phyloP scores from a whole-genome alignment of 2,888 invertebrate species.

The Mactromeris polynyma region DNA sequence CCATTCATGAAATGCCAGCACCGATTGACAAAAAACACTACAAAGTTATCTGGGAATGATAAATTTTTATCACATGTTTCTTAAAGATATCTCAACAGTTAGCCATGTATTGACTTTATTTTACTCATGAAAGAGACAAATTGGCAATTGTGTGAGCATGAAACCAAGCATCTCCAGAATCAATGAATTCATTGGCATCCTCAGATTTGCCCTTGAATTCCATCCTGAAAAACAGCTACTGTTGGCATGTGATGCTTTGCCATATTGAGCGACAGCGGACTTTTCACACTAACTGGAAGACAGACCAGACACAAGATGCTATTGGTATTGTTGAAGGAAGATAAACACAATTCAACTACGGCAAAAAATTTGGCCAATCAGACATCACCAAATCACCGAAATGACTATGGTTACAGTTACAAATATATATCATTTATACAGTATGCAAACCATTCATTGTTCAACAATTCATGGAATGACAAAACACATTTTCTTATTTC shows the following conservation, averaged over 20 bases:
- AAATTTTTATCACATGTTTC: constrained; percentile 45
- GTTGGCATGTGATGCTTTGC: constrained; percentile 86
- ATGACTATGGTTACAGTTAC: no score
- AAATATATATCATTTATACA: no score
- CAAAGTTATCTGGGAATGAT: no score
- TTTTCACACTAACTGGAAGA: constrained; percentile 60
- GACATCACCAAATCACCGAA: no score
- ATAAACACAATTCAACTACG: no score
- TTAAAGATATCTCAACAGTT: constrained; percentile 47
- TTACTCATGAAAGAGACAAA: constrained; percentile 35
- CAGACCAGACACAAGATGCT: no score
- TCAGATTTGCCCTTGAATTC: constrained; percentile 79
- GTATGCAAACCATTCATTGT: no score
- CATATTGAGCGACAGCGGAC: constrained; percentile 83
- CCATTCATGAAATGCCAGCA: constrained; percentile 32
- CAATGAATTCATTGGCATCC: constrained; percentile 73
- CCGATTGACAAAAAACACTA: constrained; percentile 21
- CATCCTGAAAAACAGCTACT: constrained; percentile 76
- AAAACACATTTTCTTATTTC: no score
- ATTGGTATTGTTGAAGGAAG: no score
- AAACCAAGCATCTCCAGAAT: constrained; percentile 40
- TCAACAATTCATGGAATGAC: no score
- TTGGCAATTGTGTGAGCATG: constrained; percentile 47
- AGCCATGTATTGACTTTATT: constrained; percentile 39
- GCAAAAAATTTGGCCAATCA: no score